Base-by-base conservation (phyloP, 2,888 invertebrate species). In the Drosophila melanosoma region DNA sequence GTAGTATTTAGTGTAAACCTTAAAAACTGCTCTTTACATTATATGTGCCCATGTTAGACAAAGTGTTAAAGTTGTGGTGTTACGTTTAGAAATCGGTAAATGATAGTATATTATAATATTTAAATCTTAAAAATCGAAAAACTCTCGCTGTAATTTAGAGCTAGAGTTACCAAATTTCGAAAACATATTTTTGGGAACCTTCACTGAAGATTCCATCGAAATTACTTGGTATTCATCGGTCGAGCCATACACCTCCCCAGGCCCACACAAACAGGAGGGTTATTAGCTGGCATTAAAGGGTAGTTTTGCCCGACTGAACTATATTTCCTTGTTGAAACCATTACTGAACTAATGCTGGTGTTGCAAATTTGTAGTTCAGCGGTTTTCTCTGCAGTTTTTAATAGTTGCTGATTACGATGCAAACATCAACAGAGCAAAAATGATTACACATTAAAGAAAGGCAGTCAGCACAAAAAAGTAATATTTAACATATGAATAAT, bases 341-440 rank as follows among this genome's bases (percentile, higher is more conserved):
- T 45, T 15, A 4, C 20, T 12, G 12, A 53, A 12, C 35, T 40
- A 26, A 15, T 70, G 71, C 42, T 42, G 35, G 56, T 32, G 56
- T 40, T 52, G 53, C 48, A 62, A 88, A 78, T 83, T 83, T 89
- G 87, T 83, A 74, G 78, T 83, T 86, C 75, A 69, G 82, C 71
- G 83, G 73, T 87, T 83, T 83, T 70, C 68, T 58, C 54, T 64
- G 87, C 73, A 75, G 49, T 71, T 89, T 81, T 86, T 87, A 86
- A 87, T 74, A 89, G 87, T 65, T 69, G 66, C 73, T 59, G 78
- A 67, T 66, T 69, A 57, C 54, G 38, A 72, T 62, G 35, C 35
- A 58, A 74, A 51, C 38, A 23, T 35, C 45, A 33, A 32, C 51
- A 45, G 45, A 54, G 48, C 42, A 60, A 54, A 63, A 57, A 32